Percentiles rank a stretch among this genome's conserved stretches.
Conservation (phyloP, 2,113 vertebrate genomes). For the Leucoraja erinaceus region DNA sequence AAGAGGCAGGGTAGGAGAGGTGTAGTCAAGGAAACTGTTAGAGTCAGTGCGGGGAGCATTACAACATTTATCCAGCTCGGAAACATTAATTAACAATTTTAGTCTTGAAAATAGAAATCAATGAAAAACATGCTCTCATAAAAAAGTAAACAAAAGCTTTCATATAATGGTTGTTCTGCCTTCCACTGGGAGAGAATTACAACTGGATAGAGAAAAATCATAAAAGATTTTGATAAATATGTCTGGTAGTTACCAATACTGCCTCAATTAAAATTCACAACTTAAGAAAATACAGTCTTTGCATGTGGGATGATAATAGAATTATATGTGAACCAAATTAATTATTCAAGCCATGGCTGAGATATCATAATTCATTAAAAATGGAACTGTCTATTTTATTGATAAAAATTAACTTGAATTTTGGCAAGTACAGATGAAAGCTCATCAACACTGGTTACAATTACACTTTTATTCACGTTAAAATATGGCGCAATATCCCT, state of each 20-base stretch:
- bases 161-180: not conserved
- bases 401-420: slow-evolving; percentile 19
- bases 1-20: too few relatives aligned
- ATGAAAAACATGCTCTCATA: not conserved
- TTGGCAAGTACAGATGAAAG: slow-evolving; percentile 13
- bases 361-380: not conserved
- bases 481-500: not conserved
- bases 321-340: not conserved
- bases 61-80: not conserved
- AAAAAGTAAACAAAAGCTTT: not conserved
- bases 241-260: not conserved
- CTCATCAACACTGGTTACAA: slow-evolving; percentile 11
- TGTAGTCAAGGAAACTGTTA: too few relatives aligned
- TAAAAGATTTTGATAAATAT: not conserved
- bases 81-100: not conserved
- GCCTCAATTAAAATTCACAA: not conserved
- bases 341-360: not conserved
- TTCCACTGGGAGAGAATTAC: not conserved
- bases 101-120: not conserved
- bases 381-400: not conserved
- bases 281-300: not conserved
- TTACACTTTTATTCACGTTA: not conserved
- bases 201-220: not conserved
- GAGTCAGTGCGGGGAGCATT: too few relatives aligned
- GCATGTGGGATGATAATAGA: not conserved